Base-by-base conservation (phyloP, 2,888 invertebrate species). In the Argyra leucocephala region DNA sequence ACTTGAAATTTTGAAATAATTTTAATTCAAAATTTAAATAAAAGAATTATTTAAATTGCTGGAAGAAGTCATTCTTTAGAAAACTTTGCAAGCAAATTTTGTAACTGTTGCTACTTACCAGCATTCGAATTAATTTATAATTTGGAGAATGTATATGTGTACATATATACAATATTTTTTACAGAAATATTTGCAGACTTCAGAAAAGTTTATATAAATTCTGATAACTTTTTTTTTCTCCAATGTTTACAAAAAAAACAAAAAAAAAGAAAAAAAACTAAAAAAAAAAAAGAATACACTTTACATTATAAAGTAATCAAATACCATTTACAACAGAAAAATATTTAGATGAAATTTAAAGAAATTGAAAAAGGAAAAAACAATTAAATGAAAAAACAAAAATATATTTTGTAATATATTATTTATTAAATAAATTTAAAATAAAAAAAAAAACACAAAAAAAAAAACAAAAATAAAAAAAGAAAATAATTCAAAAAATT, bases 401-500 rank as follows among this genome's bases (percentile, higher is more conserved):
- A 48, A 48, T 48, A 48, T 48, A 48, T 48, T 48, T 48, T 48
- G 15, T 48, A 48, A 48, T 48, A 48, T 48, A 48, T n/a, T n/a
- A n/a, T 48, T 48, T 48, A 48, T 48, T 48, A 48, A 48, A 48
- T 48, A 48, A 48, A 48, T 48, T 48, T 48, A 48, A 70, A 63
- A 23, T 64, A 65, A 65, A 69, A 61, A 67, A 64, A 24, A 69
- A 63, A 61, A 63, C 57, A 61, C 61, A 68, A 67, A 67, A 63
- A 57, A 63, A 15, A 70, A 69, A 65, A 69, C 70, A 67, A 64
- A 72, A 69, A 69, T 68, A 73, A 67, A 71, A 68, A 63, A 67
- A 65, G 68, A 62, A 62, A 66, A 67, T 68, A 66, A 67, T 65
- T 69, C 67, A 67, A 63, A 69, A 72, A 73, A 73, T 73, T 73